Evolutionary conservation across 2,888 invertebrate genomes (phyloP).

Genomic region (Phyllotreta cruciferae): DNA sequence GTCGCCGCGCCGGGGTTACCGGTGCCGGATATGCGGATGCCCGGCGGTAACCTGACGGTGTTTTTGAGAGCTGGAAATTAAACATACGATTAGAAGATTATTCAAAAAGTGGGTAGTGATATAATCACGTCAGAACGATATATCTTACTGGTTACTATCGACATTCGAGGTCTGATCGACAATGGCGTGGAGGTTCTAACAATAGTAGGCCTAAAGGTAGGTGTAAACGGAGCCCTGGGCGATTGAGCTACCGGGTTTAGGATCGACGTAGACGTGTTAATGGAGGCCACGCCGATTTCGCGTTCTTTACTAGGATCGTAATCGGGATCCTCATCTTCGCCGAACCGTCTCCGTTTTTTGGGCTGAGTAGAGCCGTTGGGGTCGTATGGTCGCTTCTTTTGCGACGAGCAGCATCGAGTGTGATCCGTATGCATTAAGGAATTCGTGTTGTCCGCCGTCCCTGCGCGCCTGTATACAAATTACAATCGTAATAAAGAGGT

Average conservation of each 20-base stretch:
- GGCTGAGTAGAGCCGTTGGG: slow-evolving; percentile 29
- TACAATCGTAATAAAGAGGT: neutral
- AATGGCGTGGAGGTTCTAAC: too few relatives aligned
- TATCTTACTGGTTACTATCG: too few relatives aligned
- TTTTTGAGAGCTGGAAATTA: too few relatives aligned
- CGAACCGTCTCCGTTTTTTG: slow-evolving; percentile 41
- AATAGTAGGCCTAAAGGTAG: neutral
- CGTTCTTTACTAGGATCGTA: slow-evolving; percentile 43
- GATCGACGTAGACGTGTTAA: slow-evolving; percentile 22
- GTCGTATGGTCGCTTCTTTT: slow-evolving; percentile 42
- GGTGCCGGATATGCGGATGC: neutral
- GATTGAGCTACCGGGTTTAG: neutral
- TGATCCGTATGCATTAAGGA: slow-evolving; percentile 51
- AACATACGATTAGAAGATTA: too few relatives aligned
- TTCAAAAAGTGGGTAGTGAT: too few relatives aligned
- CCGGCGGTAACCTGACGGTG: too few relatives aligned
- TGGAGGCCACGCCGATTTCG: slow-evolving; percentile 17
- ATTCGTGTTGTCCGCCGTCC: slow-evolving; percentile 57
- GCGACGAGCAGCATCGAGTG: slow-evolving; percentile 55
- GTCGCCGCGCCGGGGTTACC: neutral
- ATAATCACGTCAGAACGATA: too few relatives aligned
- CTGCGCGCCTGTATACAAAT: slow-evolving; percentile 58
- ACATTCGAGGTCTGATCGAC: too few relatives aligned
- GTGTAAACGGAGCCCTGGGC: neutral
- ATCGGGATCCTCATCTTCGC: slow-evolving; percentile 48